These are phyloP conservation scores for Amaurobius ferox DNA, from an alignment of 2,888 invertebrate genomes.

Conservation along the genomic window DNA sequence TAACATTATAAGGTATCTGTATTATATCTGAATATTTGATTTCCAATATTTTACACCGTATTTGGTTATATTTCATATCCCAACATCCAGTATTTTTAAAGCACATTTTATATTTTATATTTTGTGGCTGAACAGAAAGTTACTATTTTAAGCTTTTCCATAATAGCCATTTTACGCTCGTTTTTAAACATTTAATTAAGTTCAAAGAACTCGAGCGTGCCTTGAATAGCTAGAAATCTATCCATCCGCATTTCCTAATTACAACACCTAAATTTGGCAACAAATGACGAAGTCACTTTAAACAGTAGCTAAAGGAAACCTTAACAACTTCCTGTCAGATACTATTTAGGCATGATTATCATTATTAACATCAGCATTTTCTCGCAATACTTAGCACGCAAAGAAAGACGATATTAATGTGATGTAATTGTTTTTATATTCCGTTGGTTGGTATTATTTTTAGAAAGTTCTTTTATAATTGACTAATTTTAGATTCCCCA, in stretches of 20 bases:
- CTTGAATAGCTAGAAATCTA: neutral
- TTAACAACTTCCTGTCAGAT: neutral
- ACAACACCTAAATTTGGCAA: neutral
- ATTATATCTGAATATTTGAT: too few relatives aligned
- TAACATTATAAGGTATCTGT: too few relatives aligned
- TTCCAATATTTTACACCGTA: too few relatives aligned
- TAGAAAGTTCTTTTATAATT: too few relatives aligned
- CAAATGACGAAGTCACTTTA: neutral
- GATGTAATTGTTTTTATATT: neutral
- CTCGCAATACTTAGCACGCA: neutral
- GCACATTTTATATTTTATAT: too few relatives aligned
- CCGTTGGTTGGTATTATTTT: too few relatives aligned
- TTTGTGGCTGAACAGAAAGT: too few relatives aligned
- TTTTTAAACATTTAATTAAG: neutral
- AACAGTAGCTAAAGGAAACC: neutral
- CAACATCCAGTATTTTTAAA: too few relatives aligned
- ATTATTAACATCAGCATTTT: neutral
- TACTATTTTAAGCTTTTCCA: too few relatives aligned
- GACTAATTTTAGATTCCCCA: too few relatives aligned
- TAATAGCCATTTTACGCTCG: too few relatives aligned
- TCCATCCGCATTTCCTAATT: neutral
- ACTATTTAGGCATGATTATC: neutral
- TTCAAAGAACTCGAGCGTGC: conserved; percentile 13
- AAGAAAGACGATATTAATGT: neutral
- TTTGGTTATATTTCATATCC: too few relatives aligned